These are phyloP conservation scores for Scylla paramamosain DNA, from an alignment of 1,140 invertebrate genomes.

Conservation along the genomic window DNA sequence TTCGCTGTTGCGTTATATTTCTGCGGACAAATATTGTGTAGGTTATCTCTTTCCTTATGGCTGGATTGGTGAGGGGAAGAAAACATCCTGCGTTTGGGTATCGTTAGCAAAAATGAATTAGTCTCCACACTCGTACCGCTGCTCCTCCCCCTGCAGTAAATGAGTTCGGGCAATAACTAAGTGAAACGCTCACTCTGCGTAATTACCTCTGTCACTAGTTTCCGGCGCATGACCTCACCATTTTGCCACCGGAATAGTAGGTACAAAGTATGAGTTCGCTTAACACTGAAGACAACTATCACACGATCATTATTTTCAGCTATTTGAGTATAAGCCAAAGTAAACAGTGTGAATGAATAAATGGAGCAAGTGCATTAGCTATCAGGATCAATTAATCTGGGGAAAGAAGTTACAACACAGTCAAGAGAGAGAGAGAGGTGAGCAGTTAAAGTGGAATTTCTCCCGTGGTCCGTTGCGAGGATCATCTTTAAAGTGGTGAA, in stretches of 20 bases:
- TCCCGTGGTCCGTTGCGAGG: not conserved
- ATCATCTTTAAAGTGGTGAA: conserved; percentile 23
- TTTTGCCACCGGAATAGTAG: not conserved
- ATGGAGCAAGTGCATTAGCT: not conserved
- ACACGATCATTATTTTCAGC: too few species aligned
- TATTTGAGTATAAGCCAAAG: too few species aligned
- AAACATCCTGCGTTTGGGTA: too few species aligned
- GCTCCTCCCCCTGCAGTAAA: not conserved
- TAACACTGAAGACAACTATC: too few species aligned
- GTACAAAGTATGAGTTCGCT: not conserved
- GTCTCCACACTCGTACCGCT: too few species aligned
- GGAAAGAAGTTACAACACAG: too few species aligned
- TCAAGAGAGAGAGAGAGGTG: too few species aligned
- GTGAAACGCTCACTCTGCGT: not conserved
- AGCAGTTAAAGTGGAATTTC: not conserved
- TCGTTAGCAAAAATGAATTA: too few species aligned
- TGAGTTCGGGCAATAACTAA: not conserved
- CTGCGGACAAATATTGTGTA: too few species aligned
- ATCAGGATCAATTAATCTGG: not conserved
- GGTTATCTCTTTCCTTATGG: too few species aligned
- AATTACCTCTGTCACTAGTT: conserved; percentile 22
- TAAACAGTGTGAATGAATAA: not conserved
- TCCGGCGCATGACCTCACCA: not conserved
- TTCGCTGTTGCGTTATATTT: too few species aligned
- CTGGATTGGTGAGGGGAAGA: too few species aligned